Conservation (phyloP, 2,888 invertebrate genomes). For the Eristalis pertinax region DNA sequence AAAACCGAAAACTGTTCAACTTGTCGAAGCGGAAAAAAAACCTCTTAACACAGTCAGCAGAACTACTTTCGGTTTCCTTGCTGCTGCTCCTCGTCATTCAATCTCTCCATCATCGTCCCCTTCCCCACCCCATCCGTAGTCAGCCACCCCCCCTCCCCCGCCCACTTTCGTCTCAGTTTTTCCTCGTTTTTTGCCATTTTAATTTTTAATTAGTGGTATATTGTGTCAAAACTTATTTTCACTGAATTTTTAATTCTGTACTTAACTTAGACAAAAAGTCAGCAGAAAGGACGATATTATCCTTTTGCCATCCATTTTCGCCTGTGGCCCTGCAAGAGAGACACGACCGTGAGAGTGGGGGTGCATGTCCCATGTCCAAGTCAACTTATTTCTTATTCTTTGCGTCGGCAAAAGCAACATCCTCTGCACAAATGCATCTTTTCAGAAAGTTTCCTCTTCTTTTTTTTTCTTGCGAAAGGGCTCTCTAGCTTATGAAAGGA, state of each 20-base stretch:
- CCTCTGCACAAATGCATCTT: slow-evolving; percentile 69
- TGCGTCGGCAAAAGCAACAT: slow-evolving; percentile 62
- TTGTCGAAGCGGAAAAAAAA: slow-evolving; percentile 33
- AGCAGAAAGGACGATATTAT: slow-evolving; percentile 59
- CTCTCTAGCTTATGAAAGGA: slow-evolving; percentile 43
- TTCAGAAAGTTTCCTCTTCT: slow-evolving; percentile 34
- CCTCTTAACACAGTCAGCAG: slow-evolving; percentile 27
- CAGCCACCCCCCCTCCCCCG: background rate
- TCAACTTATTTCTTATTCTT: slow-evolving; percentile 62
- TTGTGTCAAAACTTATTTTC: slow-evolving; percentile 71
- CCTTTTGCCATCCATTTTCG: slow-evolving; percentile 28
- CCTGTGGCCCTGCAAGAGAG: slow-evolving; percentile 9
- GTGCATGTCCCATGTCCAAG: slow-evolving; percentile 67
- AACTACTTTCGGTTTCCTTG: slow-evolving; percentile 24
- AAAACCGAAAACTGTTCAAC: slow-evolving; percentile 26
- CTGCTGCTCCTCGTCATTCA: background rate
- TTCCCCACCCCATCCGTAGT: background rate
- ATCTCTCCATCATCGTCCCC: too few relatives aligned
- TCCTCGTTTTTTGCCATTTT: slow-evolving; percentile 32
- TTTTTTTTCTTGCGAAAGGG: slow-evolving; percentile 24
- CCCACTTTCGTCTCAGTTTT: background rate
- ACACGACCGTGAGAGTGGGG: too few relatives aligned
- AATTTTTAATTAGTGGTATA: slow-evolving; percentile 70
- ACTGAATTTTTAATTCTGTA: slow-evolving; percentile 70
- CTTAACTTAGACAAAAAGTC: slow-evolving; percentile 61